Conservation (phyloP, 2,113 vertebrate genomes). For the Menidia beryllina region DNA sequence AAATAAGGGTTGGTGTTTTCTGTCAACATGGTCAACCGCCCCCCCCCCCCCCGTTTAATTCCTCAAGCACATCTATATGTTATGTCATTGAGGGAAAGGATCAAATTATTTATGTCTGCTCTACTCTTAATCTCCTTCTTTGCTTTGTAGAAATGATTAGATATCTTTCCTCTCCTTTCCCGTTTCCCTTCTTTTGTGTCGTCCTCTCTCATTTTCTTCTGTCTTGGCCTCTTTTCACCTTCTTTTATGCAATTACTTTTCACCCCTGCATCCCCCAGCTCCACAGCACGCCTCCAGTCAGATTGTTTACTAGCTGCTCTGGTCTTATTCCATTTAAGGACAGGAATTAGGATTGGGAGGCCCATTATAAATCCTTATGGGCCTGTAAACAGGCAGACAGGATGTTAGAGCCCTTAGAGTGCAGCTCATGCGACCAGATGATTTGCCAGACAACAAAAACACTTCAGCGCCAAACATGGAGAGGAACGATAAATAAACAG, state of each 20-base stretch:
- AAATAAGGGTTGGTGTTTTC: conserved; percentile 40
- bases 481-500: background rate
- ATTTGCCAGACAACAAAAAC: conserved; percentile 41
- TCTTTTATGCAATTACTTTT: background rate
- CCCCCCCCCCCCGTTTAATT: too few relatives aligned
- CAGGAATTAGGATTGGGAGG: conserved; percentile 28
- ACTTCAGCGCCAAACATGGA: conserved; percentile 42
- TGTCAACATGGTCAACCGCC: conserved; percentile 19
- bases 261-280: background rate
- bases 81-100: too few relatives aligned
- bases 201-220: background rate
- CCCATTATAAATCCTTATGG: conserved; percentile 5
- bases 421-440: conserved; percentile 37
- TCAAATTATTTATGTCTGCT: background rate
- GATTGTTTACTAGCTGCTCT: background rate
- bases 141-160: too few relatives aligned
- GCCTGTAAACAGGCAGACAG: conserved; percentile 13
- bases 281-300: background rate
- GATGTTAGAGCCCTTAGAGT: conserved; percentile 21
- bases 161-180: background rate
- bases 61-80: too few relatives aligned
- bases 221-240: background rate
- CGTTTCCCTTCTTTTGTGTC: conserved; percentile 7
- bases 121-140: too few relatives aligned
- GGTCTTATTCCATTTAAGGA: conserved; percentile 35